A percentile compares a stretch with the other conserved stretches of the same genome.
phyloP scores from a whole-genome alignment of 2,797 vertebrate species.

The Nyctibius grandis region DNA sequence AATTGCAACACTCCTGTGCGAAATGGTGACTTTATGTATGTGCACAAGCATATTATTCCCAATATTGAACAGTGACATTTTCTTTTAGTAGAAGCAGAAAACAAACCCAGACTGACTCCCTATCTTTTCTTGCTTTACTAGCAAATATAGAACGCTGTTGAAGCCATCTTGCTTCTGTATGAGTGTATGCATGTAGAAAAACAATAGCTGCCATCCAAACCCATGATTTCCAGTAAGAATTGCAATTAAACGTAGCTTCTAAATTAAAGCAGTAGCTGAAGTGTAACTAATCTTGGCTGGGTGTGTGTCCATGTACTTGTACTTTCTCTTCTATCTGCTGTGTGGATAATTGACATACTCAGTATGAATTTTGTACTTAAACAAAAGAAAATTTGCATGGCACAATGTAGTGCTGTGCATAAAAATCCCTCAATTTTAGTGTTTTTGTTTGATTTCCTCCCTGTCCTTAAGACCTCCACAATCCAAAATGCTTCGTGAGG shows the following conservation, averaged over 20 bases:
- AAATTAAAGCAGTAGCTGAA: constrained; percentile 32
- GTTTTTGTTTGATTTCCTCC: background rate
- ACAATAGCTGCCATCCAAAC: background rate
- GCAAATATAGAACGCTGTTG: background rate
- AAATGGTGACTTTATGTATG: constrained; percentile 94
- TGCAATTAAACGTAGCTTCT: constrained; percentile 23
- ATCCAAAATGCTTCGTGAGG: constrained; percentile 91
- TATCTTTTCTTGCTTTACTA: constrained; percentile 7
- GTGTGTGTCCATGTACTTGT: background rate
- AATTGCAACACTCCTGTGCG: constrained; percentile 88
- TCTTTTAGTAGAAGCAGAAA: background rate
- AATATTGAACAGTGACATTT: background rate
- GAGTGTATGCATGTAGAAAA: constrained; percentile 22
- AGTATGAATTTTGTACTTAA: background rate
- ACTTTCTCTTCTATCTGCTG: background rate
- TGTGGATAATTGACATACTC: background rate
- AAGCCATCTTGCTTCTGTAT: background rate
- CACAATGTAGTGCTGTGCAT: background rate
- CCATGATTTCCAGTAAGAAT: background rate
- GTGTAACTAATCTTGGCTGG: constrained; percentile 49
- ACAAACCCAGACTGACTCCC: background rate
- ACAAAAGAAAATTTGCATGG: background rate
- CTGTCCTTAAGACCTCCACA: constrained; percentile 83
- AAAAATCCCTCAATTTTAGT: background rate
- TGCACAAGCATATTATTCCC: constrained; percentile 66